Evolutionary conservation across 1,140 invertebrate species (phyloP), one percentile per base, ranked within the genome.

Genomic region (Megalopta genalis): DNA sequence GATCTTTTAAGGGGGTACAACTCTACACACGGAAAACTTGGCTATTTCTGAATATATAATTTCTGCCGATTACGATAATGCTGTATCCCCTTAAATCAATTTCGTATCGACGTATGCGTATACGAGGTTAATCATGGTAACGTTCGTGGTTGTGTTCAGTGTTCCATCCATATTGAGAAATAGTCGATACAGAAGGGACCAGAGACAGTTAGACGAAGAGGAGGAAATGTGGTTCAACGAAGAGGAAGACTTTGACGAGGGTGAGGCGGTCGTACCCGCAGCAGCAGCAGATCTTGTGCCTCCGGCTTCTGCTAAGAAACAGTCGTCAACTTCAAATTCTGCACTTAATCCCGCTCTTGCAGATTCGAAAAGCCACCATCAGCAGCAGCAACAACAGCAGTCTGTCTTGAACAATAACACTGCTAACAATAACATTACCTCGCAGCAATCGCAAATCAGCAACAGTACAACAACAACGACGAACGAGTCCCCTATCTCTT

Each of bases 171-270:
- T 98, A 88, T 93, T 98, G 82, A 94, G 97, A 86, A 96, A 94
- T 80, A 95, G 95, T 90, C 94, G 98, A 75, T 99, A 97, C 92
- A 94, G 98, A 83, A 95, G 98, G 65, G 98, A 99, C 93, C 96
- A 97, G 80, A 94, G 98, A 62, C 96, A 98, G 88, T 94, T 99
- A 80, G 98, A 99, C 65, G 98, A 99, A 88, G 98, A 99, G 86
- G 98, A 99, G 91, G 98, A 99, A 92, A 98, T 99, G 95, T 99
- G 98, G 98, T 99, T 99, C 93, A 98, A 98, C 90, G 97, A 99
- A 87, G 98, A 99, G 84, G 98, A 99, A 90, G 98, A 99, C 87
- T 96, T 97, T 86, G 97, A 98, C 83, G 98, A 99, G 88, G 96
- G 96, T 90, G 94, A 95, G 81, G 93, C 94, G 59, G 94, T 95